Evolutionary conservation across 1,140 invertebrate genomes (phyloP), one percentile per base, ranked within the genome.

Genomic region (Branchinecta lynchi): DNA sequence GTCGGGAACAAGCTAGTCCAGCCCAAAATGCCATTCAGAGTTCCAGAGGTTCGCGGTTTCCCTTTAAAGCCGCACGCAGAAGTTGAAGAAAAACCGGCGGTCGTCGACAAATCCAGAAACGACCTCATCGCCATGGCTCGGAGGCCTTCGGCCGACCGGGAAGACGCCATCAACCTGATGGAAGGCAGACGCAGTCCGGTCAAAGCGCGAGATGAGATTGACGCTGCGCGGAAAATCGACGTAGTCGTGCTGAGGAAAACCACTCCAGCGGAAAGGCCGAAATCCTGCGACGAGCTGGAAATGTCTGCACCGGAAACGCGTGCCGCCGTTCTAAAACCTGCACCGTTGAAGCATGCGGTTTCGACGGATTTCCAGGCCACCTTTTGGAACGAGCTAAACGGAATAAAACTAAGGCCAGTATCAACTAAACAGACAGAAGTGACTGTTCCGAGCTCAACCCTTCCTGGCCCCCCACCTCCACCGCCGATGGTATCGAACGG

Each of bases 11-110:
- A 60, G 51, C 45, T 66, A 20, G 69, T 71, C 8, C 68, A 66
- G 12, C 44, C 60, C 32, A 69, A 69, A 32, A 71, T 71, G 20
- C 51, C 51, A 60, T 44, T n/a, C 10, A 46, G 68, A 21, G 71
- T 17, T 3, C 71, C 71, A 20, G 71, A 71, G 69, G 71, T 71
- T 10, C 67, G 71, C 20, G 71, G 71, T 45, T 71, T 71, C 43
- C 45, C 71, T 12, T 46, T 60, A 9, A 12, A 66, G 17, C 51
- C 68, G 7, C 44, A 51, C 12, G 60, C 46, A 9, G 60, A 66
- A 12, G 7, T 20, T 45, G 17, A 43, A 8, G 66, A 66, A 21
- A 69, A 44, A 66, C 43, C 17, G 17, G 15, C 9, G 17, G 46
- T 45, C 69, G n/a, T 65, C 17, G 17, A 43, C 43, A 68, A 68